Percentiles rank a stretch among this genome's conserved stretches.
Evolutionary conservation across 1,140 invertebrate genomes (phyloP).

Genomic region (Plutomurus gul): DNA sequence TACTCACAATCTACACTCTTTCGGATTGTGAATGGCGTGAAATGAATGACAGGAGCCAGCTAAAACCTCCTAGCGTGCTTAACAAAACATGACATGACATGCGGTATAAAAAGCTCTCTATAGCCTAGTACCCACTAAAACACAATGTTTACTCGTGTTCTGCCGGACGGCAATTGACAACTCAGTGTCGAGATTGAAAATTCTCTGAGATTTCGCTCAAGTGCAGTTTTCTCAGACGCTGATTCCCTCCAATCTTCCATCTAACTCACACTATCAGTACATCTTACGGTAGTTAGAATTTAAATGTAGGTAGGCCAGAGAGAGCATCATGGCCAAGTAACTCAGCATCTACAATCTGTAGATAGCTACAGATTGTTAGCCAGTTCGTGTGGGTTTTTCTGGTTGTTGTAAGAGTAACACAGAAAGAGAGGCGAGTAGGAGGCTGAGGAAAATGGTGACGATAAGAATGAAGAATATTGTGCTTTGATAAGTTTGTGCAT

Average conservation of each 20-base stretch:
- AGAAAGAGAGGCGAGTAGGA: conserved; percentile 4
- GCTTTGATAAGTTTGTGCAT: conserved; percentile 14
- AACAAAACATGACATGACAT: conserved; percentile 6
- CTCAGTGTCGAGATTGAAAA: background rate
- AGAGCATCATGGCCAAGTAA: too few relatives aligned
- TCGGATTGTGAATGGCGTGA: background rate
- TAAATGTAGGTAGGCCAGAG: too few relatives aligned
- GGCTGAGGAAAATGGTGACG: conserved; percentile 4
- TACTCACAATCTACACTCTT: background rate
- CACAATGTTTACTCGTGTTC: background rate
- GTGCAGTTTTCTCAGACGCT: too few relatives aligned
- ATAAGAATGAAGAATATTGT: conserved; percentile 30
- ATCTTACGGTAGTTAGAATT: too few relatives aligned
- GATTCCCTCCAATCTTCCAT: too few relatives aligned
- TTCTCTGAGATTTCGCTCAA: too few relatives aligned
- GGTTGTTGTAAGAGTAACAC: background rate
- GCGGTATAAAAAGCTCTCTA: conserved; percentile 6
- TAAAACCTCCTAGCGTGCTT: background rate
- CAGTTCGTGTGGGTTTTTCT: background rate
- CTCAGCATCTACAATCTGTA: too few relatives aligned
- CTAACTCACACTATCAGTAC: too few relatives aligned
- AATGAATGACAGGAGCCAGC: background rate
- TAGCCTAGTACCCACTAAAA: too few relatives aligned
- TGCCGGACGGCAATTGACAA: background rate
- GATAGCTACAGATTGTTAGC: background rate